Percentiles rank a stretch among this genome's conserved stretches.
Evolutionary conservation across 2,888 invertebrate species (phyloP).

Genomic region (Sialis lutaria): DNA sequence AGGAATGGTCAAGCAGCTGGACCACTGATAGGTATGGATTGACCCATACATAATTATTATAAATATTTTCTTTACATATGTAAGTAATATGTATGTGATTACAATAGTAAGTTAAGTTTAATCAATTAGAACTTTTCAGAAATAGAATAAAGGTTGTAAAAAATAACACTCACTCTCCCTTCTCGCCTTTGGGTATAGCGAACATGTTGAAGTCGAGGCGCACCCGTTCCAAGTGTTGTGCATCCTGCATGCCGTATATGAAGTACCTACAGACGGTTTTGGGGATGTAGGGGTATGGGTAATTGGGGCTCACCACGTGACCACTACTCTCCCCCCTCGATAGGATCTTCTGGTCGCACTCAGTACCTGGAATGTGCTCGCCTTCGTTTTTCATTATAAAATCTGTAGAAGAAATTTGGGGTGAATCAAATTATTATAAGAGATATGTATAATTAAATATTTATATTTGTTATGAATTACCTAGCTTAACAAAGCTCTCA

Average conservation of each 20-base stretch:
- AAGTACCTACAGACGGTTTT: slow-evolving; percentile 96
- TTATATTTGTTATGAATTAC: slow-evolving; percentile 43
- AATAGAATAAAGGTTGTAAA: neutral
- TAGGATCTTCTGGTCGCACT: slow-evolving; percentile 96
- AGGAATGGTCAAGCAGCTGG: too few species aligned
- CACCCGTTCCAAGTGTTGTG: slow-evolving; percentile 88
- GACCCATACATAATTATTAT: too few species aligned
- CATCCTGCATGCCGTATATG: slow-evolving; percentile 96
- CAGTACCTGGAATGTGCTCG: slow-evolving; percentile 89
- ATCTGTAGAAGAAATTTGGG: slow-evolving; percentile 35
- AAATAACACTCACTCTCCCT: slow-evolving; percentile 54
- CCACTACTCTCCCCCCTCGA: slow-evolving; percentile 87
- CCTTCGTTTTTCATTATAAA: slow-evolving; percentile 86
- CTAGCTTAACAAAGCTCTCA: slow-evolving; percentile 94
- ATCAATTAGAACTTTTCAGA: neutral
- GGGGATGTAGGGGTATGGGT: slow-evolving; percentile 86
- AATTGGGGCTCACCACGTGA: slow-evolving; percentile 89
- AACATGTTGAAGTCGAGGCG: slow-evolving; percentile 76
- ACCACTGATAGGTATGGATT: too few species aligned
- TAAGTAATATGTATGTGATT: too few species aligned
- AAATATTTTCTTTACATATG: too few species aligned
- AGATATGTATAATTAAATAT: neutral
- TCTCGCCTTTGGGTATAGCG: slow-evolving; percentile 73
- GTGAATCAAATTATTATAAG: neutral
- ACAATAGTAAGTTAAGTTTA: too few species aligned